Base-by-base conservation (phyloP, 2,113 vertebrate species). In the Xiphorhynchus elegans region DNA sequence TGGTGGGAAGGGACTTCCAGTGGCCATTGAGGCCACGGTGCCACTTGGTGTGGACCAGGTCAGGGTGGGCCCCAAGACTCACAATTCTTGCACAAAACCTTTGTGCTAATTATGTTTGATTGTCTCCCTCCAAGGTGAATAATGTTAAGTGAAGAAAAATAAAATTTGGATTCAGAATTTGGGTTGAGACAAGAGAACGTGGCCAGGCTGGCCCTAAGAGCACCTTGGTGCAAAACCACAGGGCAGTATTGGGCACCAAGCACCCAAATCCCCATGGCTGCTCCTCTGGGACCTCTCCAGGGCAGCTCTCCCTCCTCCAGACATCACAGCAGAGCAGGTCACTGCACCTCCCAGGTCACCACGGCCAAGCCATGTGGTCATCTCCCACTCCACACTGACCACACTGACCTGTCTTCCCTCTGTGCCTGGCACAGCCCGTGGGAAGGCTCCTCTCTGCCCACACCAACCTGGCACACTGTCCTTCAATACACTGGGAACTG, bases 221-320 rank as follows among this genome's bases (percentile, higher is more conserved):
- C 66, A 40, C 8, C 35, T 0, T 1, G 28, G 33, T 5, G 16
- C 59, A n/a, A 49, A 88, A 4, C 28, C 5, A 4, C 3, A 3
- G 10, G 10, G 9, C 59, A 28, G 1, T 4, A 2, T 3, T 3
- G 4, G 53, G 28, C 2, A 44, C 25, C n/a, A 3, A 37, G n/a
- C 47, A 67, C 74, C n/a, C 2, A 4, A 9, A 37, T 18, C 33
- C 33, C 72, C 0, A 4, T 2, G 17, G 40, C 63, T 37, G 47
- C 16, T 69, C 8, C 58, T 19, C 50, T 26, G 49, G 9, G 8
- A 58, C n/a, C 35, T 35, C 35, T 6, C 29, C 81, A 7, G 40
- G 29, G 73, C 80, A 70, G 62, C 40, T 3, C 0, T 6, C 1
- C 0, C 21, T 52, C 33, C 24, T 40, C 3, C 1, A 40, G 40